These are phyloP conservation scores for Synodontis membranacea DNA, from an alignment of 2,113 vertebrate genomes.

Conservation along the genomic window DNA sequence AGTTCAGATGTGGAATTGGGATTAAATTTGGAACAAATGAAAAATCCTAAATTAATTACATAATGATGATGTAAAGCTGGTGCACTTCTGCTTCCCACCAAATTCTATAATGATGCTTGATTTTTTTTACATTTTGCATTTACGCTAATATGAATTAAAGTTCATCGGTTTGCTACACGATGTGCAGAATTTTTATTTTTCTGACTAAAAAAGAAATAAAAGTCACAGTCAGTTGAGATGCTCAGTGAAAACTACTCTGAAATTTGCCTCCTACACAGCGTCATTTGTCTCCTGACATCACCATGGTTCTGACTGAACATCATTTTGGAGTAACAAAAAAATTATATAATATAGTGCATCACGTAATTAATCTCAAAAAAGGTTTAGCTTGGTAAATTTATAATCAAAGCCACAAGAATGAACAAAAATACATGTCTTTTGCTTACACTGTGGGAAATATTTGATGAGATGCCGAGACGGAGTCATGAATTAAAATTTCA, in stretches of 20 bases:
- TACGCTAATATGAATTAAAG: neutral
- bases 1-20: neutral
- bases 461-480: neutral
- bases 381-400: neutral
- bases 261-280: no score
- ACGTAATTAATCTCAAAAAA: no score
- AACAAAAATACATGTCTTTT: neutral
- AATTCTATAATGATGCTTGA: neutral
- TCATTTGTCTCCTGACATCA: no score
- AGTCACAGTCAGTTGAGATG: neutral
- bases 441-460: neutral
- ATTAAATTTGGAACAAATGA: slow-evolving; percentile 8
- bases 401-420: neutral
- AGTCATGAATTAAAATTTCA: neutral
- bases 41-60: neutral
- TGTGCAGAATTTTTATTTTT: neutral
- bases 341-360: no score
- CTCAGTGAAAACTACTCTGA: neutral
- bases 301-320: no score
- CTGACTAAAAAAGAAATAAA: neutral
- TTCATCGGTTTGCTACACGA: neutral
- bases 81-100: neutral
- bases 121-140: neutral
- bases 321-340: no score
- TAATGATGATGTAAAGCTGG: neutral